A percentile compares a stretch with the other conserved stretches of the same genome.
Evolutionary conservation across 2,113 vertebrate species (phyloP).

Genomic region (Lipophrys pholis): DNA sequence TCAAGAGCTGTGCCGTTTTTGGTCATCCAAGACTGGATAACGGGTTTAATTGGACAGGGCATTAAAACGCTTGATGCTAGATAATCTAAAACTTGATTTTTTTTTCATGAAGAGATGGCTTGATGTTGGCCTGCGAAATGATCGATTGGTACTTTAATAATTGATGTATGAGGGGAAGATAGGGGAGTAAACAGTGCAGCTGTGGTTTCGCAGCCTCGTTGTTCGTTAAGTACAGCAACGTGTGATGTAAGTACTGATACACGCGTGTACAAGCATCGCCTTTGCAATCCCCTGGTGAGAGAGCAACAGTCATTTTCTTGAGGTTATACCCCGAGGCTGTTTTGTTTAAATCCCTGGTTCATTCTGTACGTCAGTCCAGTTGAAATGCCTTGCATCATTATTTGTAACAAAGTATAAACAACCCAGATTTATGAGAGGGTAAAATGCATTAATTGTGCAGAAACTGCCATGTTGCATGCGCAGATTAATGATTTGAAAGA

Average conservation of each 20-base stretch:
- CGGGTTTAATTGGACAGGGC: conserved; percentile 52
- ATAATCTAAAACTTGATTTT: conserved; percentile 68
- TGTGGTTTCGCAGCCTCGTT: conserved; percentile 75
- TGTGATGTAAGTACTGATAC: conserved; percentile 74
- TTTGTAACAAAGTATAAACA: conserved; percentile 17
- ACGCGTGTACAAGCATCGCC: conserved; percentile 63
- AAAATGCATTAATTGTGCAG: conserved; percentile 22
- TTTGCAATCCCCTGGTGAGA: conserved; percentile 72
- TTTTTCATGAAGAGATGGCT: conserved; percentile 68
- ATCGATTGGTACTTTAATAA: conserved; percentile 86
- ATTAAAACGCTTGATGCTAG: conserved; percentile 70
- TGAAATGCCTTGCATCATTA: conserved; percentile 60
- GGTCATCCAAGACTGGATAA: conserved; percentile 49
- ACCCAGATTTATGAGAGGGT: neutral
- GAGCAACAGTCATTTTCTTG: conserved; percentile 75
- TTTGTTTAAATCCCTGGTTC: conserved; percentile 60
- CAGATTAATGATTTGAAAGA: conserved; percentile 2
- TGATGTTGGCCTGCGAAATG: conserved; percentile 79
- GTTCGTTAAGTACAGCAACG: conserved; percentile 79
- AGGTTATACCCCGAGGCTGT: conserved; percentile 74
- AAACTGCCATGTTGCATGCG: conserved; percentile 9
- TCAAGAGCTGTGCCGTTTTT: neutral
- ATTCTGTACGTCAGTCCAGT: conserved; percentile 40
- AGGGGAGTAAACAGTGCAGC: conserved; percentile 80
- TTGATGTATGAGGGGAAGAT: conserved; percentile 81